phyloP scores from a whole-genome alignment of 2,888 invertebrate species.

The Erebia aethiops region DNA sequence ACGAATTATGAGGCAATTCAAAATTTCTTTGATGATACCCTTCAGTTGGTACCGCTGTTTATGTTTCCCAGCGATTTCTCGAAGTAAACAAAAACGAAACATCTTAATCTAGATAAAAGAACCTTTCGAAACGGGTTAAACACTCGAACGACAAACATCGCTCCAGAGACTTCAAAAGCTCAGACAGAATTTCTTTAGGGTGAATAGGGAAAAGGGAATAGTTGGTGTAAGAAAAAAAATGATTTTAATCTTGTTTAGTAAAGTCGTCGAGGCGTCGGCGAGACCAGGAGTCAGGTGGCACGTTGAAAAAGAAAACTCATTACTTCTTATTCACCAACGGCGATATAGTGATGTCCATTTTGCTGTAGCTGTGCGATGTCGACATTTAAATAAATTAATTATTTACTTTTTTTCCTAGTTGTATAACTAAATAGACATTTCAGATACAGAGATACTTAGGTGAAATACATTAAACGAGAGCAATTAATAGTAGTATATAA shows the following conservation, averaged over 20 bases:
- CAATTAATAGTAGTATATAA: too few relatives aligned
- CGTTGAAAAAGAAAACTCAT: conserved; percentile 78
- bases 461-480: not conserved
- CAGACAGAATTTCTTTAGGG: conserved; percentile 45
- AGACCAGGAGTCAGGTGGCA: conserved; percentile 72
- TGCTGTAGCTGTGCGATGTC: not conserved
- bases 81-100: conserved; percentile 45
- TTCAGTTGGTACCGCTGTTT: conserved; percentile 42
- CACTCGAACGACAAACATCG: conserved; percentile 48
- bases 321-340: conserved; percentile 74
- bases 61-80: conserved; percentile 40
- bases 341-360: conserved; percentile 52
- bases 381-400: not conserved
- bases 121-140: conserved; percentile 47
- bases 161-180: conserved; percentile 46
- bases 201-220: conserved; percentile 49
- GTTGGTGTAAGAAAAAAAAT: conserved; percentile 59
- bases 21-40: conserved; percentile 44
- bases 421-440: not conserved
- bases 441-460: too few relatives aligned
- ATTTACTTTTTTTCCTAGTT: not conserved
- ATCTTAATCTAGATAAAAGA: conserved; percentile 48
- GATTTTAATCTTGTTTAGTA: conserved; percentile 76
- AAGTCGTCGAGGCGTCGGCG: conserved; percentile 62
- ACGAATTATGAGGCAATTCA: conserved; percentile 38